A percentile compares a stretch with the other conserved stretches of the same genome.
These are phyloP conservation scores for Belgica antarctica DNA, from an alignment of 2,888 invertebrate genomes.

Conservation along the genomic window DNA sequence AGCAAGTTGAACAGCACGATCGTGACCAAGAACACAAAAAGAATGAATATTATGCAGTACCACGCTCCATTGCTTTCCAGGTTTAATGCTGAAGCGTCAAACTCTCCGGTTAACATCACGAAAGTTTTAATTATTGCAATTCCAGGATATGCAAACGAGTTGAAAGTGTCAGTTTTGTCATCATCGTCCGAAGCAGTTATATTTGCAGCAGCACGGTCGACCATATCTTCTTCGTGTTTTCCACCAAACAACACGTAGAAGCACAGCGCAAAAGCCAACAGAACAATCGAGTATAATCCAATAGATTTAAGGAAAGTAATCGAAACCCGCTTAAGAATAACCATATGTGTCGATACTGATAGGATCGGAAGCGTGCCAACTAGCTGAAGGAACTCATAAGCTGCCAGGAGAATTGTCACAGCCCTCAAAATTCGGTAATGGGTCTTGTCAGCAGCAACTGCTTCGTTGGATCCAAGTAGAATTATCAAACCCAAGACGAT, in stretches of 20 bases:
- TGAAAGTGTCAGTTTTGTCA: constrained; percentile 59
- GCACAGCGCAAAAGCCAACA: constrained; percentile 77
- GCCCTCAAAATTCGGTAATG: constrained; percentile 68
- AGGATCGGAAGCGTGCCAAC: constrained; percentile 72
- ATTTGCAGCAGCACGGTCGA: constrained; percentile 36
- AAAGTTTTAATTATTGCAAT: constrained; percentile 77
- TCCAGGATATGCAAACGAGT: constrained; percentile 67
- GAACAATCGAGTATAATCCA: constrained; percentile 74
- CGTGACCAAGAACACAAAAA: constrained; percentile 79
- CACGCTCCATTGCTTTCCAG: constrained; percentile 59
- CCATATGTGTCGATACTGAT: constrained; percentile 74
- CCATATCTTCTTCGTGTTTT: constrained; percentile 52
- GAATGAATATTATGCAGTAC: constrained; percentile 72
- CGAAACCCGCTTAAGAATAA: constrained; percentile 79
- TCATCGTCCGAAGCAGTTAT: constrained; percentile 47
- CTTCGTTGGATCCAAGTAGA: constrained; percentile 57
- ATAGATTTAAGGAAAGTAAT: constrained; percentile 77
- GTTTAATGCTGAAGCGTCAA: constrained; percentile 65
- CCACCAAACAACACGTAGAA: constrained; percentile 73
- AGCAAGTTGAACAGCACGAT: constrained; percentile 79
- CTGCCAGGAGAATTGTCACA: constrained; percentile 70
- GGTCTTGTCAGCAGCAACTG: constrained; percentile 55
- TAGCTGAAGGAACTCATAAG: constrained; percentile 72
- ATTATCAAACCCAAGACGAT: constrained; percentile 13
- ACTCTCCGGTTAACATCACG: constrained; percentile 63